A percentile compares a stretch with the other conserved stretches of the same genome.
Conservation (phyloP, 2,888 invertebrate genomes). For the Andrena chrysosceles region DNA sequence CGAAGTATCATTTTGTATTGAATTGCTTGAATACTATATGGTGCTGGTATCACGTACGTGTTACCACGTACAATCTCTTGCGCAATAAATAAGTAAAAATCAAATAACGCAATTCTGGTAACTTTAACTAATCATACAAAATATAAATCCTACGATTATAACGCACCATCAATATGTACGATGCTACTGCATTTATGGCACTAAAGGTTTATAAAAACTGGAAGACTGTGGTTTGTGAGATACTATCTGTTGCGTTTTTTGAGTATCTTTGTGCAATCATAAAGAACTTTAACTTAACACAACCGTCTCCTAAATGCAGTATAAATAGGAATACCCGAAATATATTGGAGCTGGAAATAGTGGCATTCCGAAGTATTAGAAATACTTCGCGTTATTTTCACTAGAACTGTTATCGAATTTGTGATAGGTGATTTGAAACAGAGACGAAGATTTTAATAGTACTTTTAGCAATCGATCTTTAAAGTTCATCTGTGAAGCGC, state of each 20-base stretch:
- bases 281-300: slow-evolving; percentile 28
- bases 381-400: slow-evolving; percentile 39
- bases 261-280: slow-evolving; percentile 51
- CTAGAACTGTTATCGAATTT: not conserved
- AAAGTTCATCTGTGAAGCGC: slow-evolving; percentile 92
- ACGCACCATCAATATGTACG: slow-evolving; percentile 12
- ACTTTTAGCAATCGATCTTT: slow-evolving; percentile 48
- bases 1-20: not conserved
- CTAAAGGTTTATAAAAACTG: slow-evolving; percentile 63
- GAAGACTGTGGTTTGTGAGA: slow-evolving; percentile 65
- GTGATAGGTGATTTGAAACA: not conserved
- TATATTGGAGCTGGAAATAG: slow-evolving; percentile 28
- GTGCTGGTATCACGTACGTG: slow-evolving; percentile 21
- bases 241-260: slow-evolving; percentile 37
- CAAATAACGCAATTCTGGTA: slow-evolving; percentile 38
- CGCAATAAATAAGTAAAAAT: slow-evolving; percentile 44
- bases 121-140: slow-evolving; percentile 42
- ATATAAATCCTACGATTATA: slow-evolving; percentile 30
- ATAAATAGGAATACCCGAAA: slow-evolving; percentile 55
- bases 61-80: slow-evolving; percentile 12
- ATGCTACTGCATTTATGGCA: slow-evolving; percentile 64
- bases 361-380: slow-evolving; percentile 47
- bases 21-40: slow-evolving; percentile 7
- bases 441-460: slow-evolving; percentile 29
- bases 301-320: slow-evolving; percentile 49